phyloP scores from a whole-genome alignment of 1,140 invertebrate species.

The Heliconius hermathena region DNA sequence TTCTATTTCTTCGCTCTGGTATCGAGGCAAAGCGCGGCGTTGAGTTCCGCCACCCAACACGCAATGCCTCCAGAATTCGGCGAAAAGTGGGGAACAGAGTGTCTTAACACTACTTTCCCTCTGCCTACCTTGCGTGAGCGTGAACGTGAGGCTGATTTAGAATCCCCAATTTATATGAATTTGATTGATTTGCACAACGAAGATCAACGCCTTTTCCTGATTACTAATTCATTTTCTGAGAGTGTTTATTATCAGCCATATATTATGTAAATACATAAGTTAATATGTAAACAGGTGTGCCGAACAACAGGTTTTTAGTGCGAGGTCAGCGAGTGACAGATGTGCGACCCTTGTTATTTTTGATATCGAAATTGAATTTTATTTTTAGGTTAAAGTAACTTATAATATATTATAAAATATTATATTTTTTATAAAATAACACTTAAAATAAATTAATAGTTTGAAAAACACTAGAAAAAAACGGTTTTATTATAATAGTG shows the following conservation, averaged over 20 bases:
- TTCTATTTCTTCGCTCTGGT: too few relatives aligned
- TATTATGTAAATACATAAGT: background rate
- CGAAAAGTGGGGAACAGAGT: too few relatives aligned
- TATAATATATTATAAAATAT: background rate
- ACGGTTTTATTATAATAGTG: too few relatives aligned
- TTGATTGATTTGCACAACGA: background rate
- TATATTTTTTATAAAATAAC: background rate
- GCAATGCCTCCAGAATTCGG: too few relatives aligned
- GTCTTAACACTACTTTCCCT: too few relatives aligned
- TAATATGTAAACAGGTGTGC: conserved; percentile 11
- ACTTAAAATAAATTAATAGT: too few relatives aligned
- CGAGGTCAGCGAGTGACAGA: conserved; percentile 12
- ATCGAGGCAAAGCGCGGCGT: too few relatives aligned
- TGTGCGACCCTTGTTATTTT: conserved; percentile 7
- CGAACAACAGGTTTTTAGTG: conserved; percentile 3
- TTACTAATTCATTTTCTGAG: background rate
- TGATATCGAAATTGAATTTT: background rate
- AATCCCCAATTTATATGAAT: too few relatives aligned
- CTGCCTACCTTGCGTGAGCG: too few relatives aligned
- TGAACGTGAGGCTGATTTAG: too few relatives aligned
- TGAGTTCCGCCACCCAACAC: too few relatives aligned
- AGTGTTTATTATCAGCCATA: conserved; percentile 4
- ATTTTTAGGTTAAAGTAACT: background rate
- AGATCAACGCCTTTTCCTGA: background rate
- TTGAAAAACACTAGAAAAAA: too few relatives aligned